These are phyloP conservation scores for Amphipoea oculea DNA, from an alignment of 2,888 invertebrate species.

Conservation along the genomic window DNA sequence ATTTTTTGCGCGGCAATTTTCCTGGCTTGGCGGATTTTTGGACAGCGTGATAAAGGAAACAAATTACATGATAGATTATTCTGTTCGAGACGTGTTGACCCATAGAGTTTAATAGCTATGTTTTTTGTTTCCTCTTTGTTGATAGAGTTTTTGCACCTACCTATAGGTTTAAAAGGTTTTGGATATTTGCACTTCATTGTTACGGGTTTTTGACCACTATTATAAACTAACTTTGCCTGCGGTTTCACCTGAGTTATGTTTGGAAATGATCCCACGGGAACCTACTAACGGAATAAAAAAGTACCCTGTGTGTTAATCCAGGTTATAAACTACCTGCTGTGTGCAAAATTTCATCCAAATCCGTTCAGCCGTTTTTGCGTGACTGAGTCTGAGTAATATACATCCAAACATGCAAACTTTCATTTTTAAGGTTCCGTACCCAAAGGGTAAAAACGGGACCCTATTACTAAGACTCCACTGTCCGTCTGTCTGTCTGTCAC, in stretches of 20 bases:
- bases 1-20: slow-evolving; percentile 55
- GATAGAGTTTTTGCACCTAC: background rate
- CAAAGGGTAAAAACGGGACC: too few species aligned
- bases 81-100: slow-evolving; percentile 55
- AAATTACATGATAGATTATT: slow-evolving; percentile 65
- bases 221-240: background rate
- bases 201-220: background rate
- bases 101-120: slow-evolving; percentile 43
- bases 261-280: background rate
- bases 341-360: too few species aligned
- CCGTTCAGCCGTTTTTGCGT: background rate
- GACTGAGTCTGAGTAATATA: background rate
- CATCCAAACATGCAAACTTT: too few species aligned
- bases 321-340: background rate
- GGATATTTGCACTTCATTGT: background rate
- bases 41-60: slow-evolving; percentile 65
- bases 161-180: background rate
- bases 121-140: slow-evolving; percentile 36
- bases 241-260: background rate
- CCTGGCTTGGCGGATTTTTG: slow-evolving; percentile 39
- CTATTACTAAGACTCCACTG: too few species aligned
- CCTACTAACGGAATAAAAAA: background rate
- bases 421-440: too few species aligned
- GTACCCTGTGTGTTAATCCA: background rate
- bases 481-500: too few species aligned